Evolutionary conservation across 2,797 vertebrate genomes (phyloP).

Genomic region (Amphiprion clarkii): DNA sequence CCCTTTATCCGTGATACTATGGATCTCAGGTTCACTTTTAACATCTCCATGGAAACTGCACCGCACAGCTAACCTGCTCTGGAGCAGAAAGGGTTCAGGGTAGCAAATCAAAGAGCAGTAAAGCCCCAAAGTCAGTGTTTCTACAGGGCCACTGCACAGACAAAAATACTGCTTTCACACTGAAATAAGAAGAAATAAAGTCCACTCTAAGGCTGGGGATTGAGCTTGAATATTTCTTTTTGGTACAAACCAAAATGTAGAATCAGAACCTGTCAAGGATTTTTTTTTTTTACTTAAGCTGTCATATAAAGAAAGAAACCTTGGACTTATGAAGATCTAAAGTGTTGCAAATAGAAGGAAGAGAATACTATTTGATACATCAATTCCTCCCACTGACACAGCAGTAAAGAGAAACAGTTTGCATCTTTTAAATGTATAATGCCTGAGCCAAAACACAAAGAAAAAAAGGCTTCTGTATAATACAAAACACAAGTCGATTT

Average conservation of each 20-base stretch:
- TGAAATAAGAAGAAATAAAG: conserved; percentile 3
- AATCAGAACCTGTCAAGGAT: not conserved
- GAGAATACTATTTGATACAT: not conserved
- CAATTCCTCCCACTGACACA: not conserved
- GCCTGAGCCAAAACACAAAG: not conserved
- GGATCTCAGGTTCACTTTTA: conserved; percentile 36
- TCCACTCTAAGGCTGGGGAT: not conserved
- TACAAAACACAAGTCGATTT: not conserved
- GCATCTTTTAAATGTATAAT: not conserved
- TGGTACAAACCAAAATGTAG: not conserved
- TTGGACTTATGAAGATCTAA: conserved; percentile 2
- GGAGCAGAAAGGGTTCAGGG: conserved; percentile 23
- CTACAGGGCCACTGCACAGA: not conserved
- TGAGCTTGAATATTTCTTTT: not conserved
- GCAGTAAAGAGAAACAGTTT: not conserved
- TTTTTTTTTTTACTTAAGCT: not conserved
- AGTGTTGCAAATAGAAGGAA: not conserved
- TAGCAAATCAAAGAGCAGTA: not conserved
- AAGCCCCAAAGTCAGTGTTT: conserved; percentile 15
- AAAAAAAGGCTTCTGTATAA: not conserved
- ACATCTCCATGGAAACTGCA: conserved; percentile 66
- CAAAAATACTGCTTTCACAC: not conserved
- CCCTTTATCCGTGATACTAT: conserved; percentile 12
- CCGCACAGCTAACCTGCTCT: conserved; percentile 12
- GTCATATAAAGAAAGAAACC: not conserved